Percentiles rank a stretch among this genome's conserved stretches.
These are phyloP conservation scores for Nannoperca australis DNA, from an alignment of 2,797 vertebrate genomes.

Conservation along the genomic window DNA sequence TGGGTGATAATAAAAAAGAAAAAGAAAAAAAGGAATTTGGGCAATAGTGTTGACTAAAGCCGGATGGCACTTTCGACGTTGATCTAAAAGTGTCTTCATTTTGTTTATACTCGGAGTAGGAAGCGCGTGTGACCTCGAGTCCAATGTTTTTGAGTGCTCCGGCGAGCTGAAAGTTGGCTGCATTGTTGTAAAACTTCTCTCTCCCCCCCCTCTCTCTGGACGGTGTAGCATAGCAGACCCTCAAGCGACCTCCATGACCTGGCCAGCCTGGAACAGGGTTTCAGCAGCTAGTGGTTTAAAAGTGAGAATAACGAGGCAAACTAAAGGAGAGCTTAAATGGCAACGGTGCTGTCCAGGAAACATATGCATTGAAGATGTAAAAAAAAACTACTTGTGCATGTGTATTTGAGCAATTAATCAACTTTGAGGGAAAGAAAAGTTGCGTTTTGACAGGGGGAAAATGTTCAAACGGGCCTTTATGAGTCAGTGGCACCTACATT, in stretches of 20 bases:
- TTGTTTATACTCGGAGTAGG: conserved; percentile 61
- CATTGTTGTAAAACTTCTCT: conserved; percentile 78
- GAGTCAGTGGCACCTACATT: conserved; percentile 36
- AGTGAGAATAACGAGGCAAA: conserved; percentile 33
- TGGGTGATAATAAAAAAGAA: conserved; percentile 37
- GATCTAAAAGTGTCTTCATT: conserved; percentile 57
- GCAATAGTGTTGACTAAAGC: conserved; percentile 65
- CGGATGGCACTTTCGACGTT: conserved; percentile 36
- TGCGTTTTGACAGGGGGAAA: conserved; percentile 26
- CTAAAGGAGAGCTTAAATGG: conserved; percentile 10
- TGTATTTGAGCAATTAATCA: conserved; percentile 31
- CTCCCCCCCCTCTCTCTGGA: conserved; percentile 35
- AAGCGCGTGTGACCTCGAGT: conserved; percentile 69
- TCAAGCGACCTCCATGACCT: conserved; percentile 58
- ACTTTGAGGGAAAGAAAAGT: conserved; percentile 11
- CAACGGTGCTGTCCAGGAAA: conserved; percentile 9
- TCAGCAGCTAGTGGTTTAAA: conserved; percentile 48
- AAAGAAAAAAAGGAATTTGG: conserved; percentile 62
- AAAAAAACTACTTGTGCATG: not conserved
- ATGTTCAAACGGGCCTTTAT: conserved; percentile 38
- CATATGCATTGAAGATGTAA: conserved; percentile 4
- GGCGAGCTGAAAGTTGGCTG: conserved; percentile 73
- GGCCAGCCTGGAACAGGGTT: conserved; percentile 28
- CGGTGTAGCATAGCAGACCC: conserved; percentile 57
- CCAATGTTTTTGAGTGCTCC: conserved; percentile 60